Base-by-base conservation (phyloP, 2,797 vertebrate species). In the Phylloscopus collybita region DNA sequence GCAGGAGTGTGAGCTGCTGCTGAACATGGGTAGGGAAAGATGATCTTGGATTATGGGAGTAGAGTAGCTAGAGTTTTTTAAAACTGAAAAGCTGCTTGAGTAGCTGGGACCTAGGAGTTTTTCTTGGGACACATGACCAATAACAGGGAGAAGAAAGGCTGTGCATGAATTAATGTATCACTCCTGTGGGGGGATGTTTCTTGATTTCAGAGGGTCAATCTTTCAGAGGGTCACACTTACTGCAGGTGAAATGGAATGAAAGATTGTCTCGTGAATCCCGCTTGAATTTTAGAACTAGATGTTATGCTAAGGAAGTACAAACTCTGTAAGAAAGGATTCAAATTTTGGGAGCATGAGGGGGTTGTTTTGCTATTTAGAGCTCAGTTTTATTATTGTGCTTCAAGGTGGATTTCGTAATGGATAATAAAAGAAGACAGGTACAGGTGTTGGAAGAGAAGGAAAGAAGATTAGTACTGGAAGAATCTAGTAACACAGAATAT, bases 391-490 rank as follows among this genome's bases (percentile, higher is more conserved):
- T 56, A 19, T 42, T 62, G 20, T 29, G 11, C 59, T n/a, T 26
- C 76, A 64, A 18, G 14, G 25, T 18, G 13, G 9, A 42, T 71
- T 90, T 85, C 23, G 2, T 30, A 65, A 60, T 10, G 13, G 13
- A 30, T 66, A 54, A 38, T 36, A 65, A 32, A 76, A 73, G 19
- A 76, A 54, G 8, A 2, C 6, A 59, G 25, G 15, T 54, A 17
- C 1, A 1, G 11, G 34, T 5, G 3, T 0, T 3, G 6, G 15
- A 9, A 72, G 51, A 50, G 9, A 65, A 50, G 5, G 20, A 82
- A 81, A 20, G 10, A 59, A 60, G 17, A 66, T 64, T 26, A 51
- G 11, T 51, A 19, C 14, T 45, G 23, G 7, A 79, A 75, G 18
- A 47, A 83, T 38, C 22, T 25, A 71, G n/a, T 44, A 84, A 80